These are phyloP conservation scores for Notodonta ziczac DNA, from an alignment of 2,888 invertebrate genomes.

Conservation along the genomic window DNA sequence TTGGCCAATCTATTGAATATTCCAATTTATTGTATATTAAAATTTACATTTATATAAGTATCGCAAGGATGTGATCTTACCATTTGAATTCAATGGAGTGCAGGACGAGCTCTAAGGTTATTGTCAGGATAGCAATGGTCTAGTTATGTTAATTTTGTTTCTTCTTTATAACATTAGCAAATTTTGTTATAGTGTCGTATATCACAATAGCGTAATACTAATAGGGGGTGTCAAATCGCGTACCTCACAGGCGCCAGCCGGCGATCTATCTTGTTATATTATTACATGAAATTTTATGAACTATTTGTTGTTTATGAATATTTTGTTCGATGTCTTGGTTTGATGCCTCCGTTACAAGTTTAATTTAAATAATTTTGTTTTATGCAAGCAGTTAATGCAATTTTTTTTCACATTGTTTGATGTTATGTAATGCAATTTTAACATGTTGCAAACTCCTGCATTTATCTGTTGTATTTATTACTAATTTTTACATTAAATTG, in stretches of 20 bases:
- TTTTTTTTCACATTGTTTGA: slow-evolving; percentile 84
- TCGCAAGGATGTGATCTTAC: slow-evolving; percentile 72
- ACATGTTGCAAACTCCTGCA: slow-evolving; percentile 87
- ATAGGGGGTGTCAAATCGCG: slow-evolving; percentile 84
- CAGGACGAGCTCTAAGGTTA: slow-evolving; percentile 80
- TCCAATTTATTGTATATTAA: slow-evolving; percentile 83
- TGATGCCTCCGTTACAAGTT: slow-evolving; percentile 83
- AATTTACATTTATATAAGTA: slow-evolving; percentile 66
- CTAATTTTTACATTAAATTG: slow-evolving; percentile 90
- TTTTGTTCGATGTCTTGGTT: slow-evolving; percentile 82
- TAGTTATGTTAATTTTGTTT: slow-evolving; percentile 83
- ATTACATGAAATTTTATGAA: slow-evolving; percentile 81
- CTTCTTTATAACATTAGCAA: slow-evolving; percentile 78
- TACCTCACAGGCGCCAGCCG: slow-evolving; percentile 63
- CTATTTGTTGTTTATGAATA: slow-evolving; percentile 80
- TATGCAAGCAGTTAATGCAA: slow-evolving; percentile 85
- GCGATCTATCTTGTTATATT: slow-evolving; percentile 73
- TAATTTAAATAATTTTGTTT: slow-evolving; percentile 84
- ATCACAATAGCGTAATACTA: slow-evolving; percentile 83
- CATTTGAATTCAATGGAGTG: slow-evolving; percentile 80
- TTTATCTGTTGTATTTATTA: slow-evolving; percentile 88
- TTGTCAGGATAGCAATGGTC: slow-evolving; percentile 84
- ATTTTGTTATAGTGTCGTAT: slow-evolving; percentile 83
- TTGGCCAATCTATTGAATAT: slow-evolving; percentile 84
- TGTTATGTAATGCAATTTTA: slow-evolving; percentile 85